Evolutionary conservation across 1,140 invertebrate genomes (phyloP).

Genomic region (Ceratina australensis): DNA sequence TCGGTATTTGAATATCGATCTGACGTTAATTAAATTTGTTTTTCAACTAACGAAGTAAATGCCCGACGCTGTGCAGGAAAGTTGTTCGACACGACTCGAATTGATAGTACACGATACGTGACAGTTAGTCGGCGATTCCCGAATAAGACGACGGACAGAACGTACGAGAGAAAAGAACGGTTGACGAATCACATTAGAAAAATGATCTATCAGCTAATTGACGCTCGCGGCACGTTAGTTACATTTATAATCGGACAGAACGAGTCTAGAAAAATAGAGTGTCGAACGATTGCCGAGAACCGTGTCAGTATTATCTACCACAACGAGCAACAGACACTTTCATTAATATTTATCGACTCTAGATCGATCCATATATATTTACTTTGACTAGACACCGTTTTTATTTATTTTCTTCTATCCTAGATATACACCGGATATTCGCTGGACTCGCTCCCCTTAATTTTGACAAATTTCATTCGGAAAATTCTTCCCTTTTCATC

Average conservation of each 20-base stretch:
- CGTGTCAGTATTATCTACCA: constrained; percentile 13
- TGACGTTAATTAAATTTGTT: too few relatives aligned
- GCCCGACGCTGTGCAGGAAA: too few relatives aligned
- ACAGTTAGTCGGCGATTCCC: too few relatives aligned
- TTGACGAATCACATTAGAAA: too few relatives aligned
- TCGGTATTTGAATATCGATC: too few relatives aligned
- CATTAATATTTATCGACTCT: constrained; percentile 34
- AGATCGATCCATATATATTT: not conserved
- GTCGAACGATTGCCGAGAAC: constrained; percentile 18
- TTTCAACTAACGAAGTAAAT: too few relatives aligned
- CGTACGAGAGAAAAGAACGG: too few relatives aligned
- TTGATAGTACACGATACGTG: too few relatives aligned
- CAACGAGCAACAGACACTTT: constrained; percentile 40
- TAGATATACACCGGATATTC: constrained; percentile 17
- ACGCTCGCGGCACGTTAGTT: not conserved
- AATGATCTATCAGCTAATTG: too few relatives aligned
- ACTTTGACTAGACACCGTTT: not conserved
- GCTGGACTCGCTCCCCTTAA: not conserved
- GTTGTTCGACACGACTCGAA: too few relatives aligned
- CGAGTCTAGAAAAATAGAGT: constrained; percentile 44
- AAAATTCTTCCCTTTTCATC: not conserved
- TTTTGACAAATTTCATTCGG: not conserved
- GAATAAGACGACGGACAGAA: too few relatives aligned
- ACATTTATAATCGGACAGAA: too few relatives aligned
- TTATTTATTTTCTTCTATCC: not conserved